Evolutionary conservation across 2,888 invertebrate genomes (phyloP), one percentile per base, ranked within the genome.

Genomic region (Limenitis camilla): DNA sequence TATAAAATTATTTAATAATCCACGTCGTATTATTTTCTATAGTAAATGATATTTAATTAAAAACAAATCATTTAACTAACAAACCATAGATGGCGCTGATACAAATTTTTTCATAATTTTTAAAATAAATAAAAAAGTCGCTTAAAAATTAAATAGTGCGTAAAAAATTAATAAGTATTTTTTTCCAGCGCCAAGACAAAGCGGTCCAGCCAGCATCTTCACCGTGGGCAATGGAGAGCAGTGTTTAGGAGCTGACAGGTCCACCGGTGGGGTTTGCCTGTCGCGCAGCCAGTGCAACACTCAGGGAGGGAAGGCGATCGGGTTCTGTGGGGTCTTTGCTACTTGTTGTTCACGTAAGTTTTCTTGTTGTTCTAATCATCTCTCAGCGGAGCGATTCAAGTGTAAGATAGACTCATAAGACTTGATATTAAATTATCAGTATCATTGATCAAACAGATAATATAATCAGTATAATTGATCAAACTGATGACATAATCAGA

Each of bases 201-300:
- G 71, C 0, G 57, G 53, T 4, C 74, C 81, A 0, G 70, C 58
- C 30, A 72, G 73, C 43, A 83, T 86, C 38, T 88, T 88, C 69
- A 81, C 78, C 0, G 67, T 75, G 0, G 87, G 88, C 45, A 85
- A 82, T 33, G 88, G 88, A 0, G 83, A 82, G 53, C 84, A 75
- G 36, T 85, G 86, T 33, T 63, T 75, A 6, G 77, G 87, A 6
- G 67, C 68, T 0, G 83, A 88, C 64, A 61, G 85, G 43, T 60
- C 72, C 0, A 79, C 87, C 1, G 78, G 81, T 2, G 89, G 90
- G 0, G 85, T 88, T 0, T 90, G 90, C 56, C 63, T 89, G 19
- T 79, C 84, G 1, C 73, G 85, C n/a, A 84, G 85, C 65, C 88
- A 89, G 61, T 90, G 90, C 56, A 81, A 85, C 65, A 81, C 88